Evolutionary conservation across 1,140 invertebrate species (phyloP).

Genomic region (Drosophila rufa): DNA sequence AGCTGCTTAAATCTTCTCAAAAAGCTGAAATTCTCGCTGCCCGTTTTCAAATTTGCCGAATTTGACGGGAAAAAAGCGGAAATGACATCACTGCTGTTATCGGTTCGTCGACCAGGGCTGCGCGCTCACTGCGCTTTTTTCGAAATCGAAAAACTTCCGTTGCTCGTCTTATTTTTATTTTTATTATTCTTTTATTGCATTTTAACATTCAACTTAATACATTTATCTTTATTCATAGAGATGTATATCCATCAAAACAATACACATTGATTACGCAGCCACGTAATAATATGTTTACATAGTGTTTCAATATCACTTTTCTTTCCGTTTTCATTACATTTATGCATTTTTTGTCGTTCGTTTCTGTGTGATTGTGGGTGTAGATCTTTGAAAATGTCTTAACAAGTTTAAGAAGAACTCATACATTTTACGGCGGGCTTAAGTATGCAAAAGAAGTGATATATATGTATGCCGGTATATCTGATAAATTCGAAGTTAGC

Average conservation of each 20-base stretch:
- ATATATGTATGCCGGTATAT: constrained; percentile 54
- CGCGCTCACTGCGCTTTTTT: neutral
- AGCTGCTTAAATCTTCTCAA: too few relatives aligned
- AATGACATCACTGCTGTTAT: constrained; percentile 27
- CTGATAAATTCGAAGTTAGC: constrained; percentile 78
- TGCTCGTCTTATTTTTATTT: constrained; percentile 36
- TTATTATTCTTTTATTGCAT: constrained; percentile 56
- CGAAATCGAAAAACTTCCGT: constrained; percentile 15
- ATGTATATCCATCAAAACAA: constrained; percentile 80
- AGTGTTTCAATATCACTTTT: constrained; percentile 80
- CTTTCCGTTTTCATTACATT: constrained; percentile 49
- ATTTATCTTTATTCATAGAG: constrained; percentile 71
- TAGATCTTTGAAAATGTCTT: constrained; percentile 60
- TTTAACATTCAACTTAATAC: constrained; percentile 81
- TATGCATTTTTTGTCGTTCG: constrained; percentile 16
- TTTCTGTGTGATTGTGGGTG: constrained; percentile 39
- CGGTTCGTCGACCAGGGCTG: constrained; percentile 21
- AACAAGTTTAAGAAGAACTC: constrained; percentile 62
- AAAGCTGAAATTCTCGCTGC: too few relatives aligned
- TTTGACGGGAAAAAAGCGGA: too few relatives aligned
- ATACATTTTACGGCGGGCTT: constrained; percentile 36
- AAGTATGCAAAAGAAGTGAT: constrained; percentile 72
- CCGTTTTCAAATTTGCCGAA: too few relatives aligned
- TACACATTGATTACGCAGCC: constrained; percentile 68
- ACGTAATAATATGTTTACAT: constrained; percentile 77